A percentile compares a stretch with the other conserved stretches of the same genome.
Evolutionary conservation across 2,888 invertebrate species (phyloP).

Genomic region (Leucozona laternaria): DNA sequence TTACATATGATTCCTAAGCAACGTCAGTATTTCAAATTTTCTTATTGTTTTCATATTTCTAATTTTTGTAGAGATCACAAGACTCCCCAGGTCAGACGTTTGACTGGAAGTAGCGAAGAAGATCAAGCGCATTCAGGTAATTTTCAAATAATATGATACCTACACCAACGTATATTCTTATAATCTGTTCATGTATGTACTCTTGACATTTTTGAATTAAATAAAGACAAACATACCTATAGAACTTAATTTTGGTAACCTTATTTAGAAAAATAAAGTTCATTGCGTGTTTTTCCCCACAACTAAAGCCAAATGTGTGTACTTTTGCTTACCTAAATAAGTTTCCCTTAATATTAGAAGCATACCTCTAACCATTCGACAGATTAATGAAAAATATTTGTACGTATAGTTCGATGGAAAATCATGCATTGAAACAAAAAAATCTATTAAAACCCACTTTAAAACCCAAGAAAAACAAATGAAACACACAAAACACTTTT

Average conservation of each 20-base stretch:
- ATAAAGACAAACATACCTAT: background rate
- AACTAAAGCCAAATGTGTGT: constrained; percentile 41
- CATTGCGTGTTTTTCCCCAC: constrained; percentile 69
- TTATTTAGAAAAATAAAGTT: constrained; percentile 18
- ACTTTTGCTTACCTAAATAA: constrained; percentile 55
- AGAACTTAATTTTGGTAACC: background rate
- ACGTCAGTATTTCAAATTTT: background rate
- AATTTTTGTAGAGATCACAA: constrained; percentile 90
- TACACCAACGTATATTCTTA: background rate
- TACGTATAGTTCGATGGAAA: constrained; percentile 58
- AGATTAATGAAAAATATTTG: background rate
- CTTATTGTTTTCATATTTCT: background rate
- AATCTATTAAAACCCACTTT: background rate
- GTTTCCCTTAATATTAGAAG: constrained; percentile 44
- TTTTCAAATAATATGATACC: constrained; percentile 57
- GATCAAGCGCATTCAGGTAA: constrained; percentile 91
- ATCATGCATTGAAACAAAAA: constrained; percentile 61
- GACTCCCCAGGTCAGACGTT: constrained; percentile 90
- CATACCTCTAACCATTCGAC: background rate
- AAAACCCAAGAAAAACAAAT: background rate
- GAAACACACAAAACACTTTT: constrained; percentile 81
- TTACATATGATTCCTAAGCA: too few species aligned
- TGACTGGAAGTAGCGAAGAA: constrained; percentile 89
- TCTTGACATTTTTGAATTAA: background rate
- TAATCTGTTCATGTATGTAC: background rate